Conservation (phyloP, 2,888 invertebrate species). For the Drepana falcataria region DNA sequence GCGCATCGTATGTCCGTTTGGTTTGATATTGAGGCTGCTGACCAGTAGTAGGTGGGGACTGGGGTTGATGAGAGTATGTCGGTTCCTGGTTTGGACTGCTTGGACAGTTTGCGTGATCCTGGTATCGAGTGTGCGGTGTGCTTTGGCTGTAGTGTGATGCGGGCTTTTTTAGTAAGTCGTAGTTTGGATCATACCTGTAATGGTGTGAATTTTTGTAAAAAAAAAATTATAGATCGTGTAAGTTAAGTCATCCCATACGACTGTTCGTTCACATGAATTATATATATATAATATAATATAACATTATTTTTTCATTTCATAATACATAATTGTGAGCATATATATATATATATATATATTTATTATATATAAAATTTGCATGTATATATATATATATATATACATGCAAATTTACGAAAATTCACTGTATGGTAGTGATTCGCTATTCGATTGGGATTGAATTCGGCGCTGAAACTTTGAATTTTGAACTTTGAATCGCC, state of each 20-base stretch:
- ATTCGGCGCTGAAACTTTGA: too few relatives aligned
- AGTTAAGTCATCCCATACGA: too few relatives aligned
- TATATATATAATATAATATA: conserved; percentile 1
- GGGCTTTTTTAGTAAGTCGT: conserved; percentile 74
- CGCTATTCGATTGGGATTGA: too few relatives aligned
- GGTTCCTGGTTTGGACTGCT: conserved; percentile 64
- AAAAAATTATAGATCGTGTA: not conserved
- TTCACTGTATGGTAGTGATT: too few relatives aligned
- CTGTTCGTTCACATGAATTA: too few relatives aligned
- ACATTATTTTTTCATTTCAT: too few relatives aligned
- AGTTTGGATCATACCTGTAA: conserved; percentile 77
- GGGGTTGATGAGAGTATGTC: conserved; percentile 74
- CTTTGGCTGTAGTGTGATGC: conserved; percentile 72
- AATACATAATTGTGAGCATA: too few relatives aligned
- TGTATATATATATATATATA: not conserved
- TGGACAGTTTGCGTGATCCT: conserved; percentile 58
- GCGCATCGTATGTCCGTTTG: conserved; percentile 66
- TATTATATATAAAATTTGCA: too few relatives aligned
- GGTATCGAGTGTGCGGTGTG: conserved; percentile 62
- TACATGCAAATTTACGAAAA: too few relatives aligned
- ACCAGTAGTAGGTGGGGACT: conserved; percentile 51
- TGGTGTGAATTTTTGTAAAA: conserved; percentile 13
- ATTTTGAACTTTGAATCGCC: too few relatives aligned
- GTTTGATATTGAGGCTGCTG: conserved; percentile 55
- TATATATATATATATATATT: too few relatives aligned